These are phyloP conservation scores for Drosophila demipolita DNA, from an alignment of 2,888 invertebrate species.

Conservation along the genomic window DNA sequence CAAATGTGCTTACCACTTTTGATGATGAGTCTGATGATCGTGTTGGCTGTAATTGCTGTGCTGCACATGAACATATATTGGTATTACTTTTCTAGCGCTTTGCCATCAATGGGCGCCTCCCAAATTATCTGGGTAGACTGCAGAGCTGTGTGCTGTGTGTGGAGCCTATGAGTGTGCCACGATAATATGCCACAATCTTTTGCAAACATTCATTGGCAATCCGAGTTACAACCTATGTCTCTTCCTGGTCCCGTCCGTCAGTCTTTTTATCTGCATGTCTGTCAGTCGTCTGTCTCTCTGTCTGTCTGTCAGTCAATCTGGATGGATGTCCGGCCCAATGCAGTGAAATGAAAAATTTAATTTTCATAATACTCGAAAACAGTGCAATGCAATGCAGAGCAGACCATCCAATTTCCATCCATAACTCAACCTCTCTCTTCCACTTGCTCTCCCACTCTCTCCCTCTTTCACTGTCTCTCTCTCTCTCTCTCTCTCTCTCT, in stretches of 20 bases:
- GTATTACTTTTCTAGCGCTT: slow-evolving; percentile 69
- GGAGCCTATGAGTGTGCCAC: slow-evolving; percentile 38
- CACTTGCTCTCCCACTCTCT: background rate
- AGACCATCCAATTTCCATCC: slow-evolving; percentile 36
- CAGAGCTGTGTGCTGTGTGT: slow-evolving; percentile 16
- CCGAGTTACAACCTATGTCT: slow-evolving; percentile 18
- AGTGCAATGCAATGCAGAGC: slow-evolving; percentile 44
- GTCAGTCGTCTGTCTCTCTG: background rate
- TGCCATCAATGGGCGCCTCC: slow-evolving; percentile 30
- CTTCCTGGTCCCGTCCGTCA: background rate
- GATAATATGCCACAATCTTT: slow-evolving; percentile 66
- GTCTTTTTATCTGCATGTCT: background rate
- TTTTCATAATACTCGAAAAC: slow-evolving; percentile 77
- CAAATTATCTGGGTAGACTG: slow-evolving; percentile 16
- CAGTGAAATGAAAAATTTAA: slow-evolving; percentile 80
- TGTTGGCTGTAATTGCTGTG: slow-evolving; percentile 22
- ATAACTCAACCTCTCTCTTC: slow-evolving; percentile 4
- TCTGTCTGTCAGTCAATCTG: slow-evolving; percentile 15
- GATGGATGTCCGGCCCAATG: slow-evolving; percentile 44
- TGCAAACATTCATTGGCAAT: slow-evolving; percentile 56
- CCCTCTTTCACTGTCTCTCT: background rate
- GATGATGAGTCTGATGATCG: slow-evolving; percentile 39
- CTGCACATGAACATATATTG: slow-evolving; percentile 26
- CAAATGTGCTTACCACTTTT: slow-evolving; percentile 39
- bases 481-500: background rate